Evolutionary conservation across 1,140 invertebrate species (phyloP), one percentile per base, ranked within the genome.

Genomic region (Danaus melanippus): DNA sequence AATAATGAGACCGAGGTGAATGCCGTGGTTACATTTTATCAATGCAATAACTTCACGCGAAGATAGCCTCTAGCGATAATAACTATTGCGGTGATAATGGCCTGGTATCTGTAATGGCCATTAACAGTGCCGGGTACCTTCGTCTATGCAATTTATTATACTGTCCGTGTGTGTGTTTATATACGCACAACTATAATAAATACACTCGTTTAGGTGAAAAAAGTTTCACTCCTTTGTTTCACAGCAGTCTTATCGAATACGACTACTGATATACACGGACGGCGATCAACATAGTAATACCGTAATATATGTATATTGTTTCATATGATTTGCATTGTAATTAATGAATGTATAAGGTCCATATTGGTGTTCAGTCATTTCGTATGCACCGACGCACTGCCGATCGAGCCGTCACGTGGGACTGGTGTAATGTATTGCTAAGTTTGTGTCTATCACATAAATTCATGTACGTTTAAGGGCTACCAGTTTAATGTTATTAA

Each of bases 371-470:
- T 32, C 54, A 52, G 56, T 62, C 58, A 64, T 74, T 66, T 54
- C 49, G 58, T 46, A 74, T 70, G 65, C 67, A 60, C 40, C 43
- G 50, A 55, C 53, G 64, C 67, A 71, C 57, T 51, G 60, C 55
- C 58, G 61, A 66, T 74, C 67, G 53, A 40, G 59, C 50, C 51
- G 55, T 66, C 72, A 64, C 66, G 57, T 47, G 66, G 64, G 62
- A 49, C 47, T 44, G 48, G 32, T 60, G 64, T 72, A 69, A 76
- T 73, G 64, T 68, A 71, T 71, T 69, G 66, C 67, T 46, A 57
- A 55, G 64, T 64, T 67, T 65, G 64, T 53, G 64, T 69, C 59
- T 44, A 71, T 71, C 72, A 69, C 62, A 53, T 60, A 62, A 66
- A 76, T 71, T 57, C 61, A 55, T 44, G 21, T 32, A 32, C 15